Base-by-base conservation (phyloP, 1,140 invertebrate species). In the Eurosta solidaginis region DNA sequence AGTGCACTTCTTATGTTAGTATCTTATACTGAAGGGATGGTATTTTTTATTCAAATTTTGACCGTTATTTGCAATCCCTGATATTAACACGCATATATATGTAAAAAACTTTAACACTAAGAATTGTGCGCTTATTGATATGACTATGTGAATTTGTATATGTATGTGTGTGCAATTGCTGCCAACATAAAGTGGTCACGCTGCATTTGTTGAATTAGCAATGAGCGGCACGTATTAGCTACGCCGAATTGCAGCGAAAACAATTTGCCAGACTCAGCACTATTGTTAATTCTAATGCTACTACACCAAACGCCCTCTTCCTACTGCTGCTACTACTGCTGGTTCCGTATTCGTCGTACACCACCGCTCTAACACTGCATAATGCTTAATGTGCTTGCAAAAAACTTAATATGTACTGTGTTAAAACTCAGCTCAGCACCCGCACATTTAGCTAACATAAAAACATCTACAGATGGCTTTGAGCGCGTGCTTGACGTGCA, bases 171-270 rank as follows among this genome's bases (percentile, higher is more conserved):
- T 68, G 59, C 33, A 17, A 47, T n/a, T 14, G 59, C 9, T 59
- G 14, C 59, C 20, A 17, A 68, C 29, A 40, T 68, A 68, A 68
- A 68, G 59, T 42, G 59, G 59, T 68, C 33, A 68, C 59, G 59
- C 59, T 68, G 59, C 59, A 68, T 68, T 68, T 68, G 59, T 68
- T 68, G 59, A 68, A 68, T 68, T 68, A 68, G 59, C 59, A 68
- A 68, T 68, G 59, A 68, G 33, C 59, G 59, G 59, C 59, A 68
- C 59, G 59, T 68, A 68, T 29, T 33, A 42, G 33, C 59, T 42
- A 68, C 59, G 59, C 59, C 59, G 59, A 68, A 68, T 68, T 68
- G 29, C 33, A 68, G 59, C n/a, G 59, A 68, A 68, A 68, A 68
- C 59, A 68, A 68, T 68, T 68, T 68, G 59, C 59, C 59, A 68